Evolutionary conservation across 1,140 invertebrate genomes (phyloP), one percentile per base, ranked within the genome.

Genomic region (Penaeus chinensis): DNA sequence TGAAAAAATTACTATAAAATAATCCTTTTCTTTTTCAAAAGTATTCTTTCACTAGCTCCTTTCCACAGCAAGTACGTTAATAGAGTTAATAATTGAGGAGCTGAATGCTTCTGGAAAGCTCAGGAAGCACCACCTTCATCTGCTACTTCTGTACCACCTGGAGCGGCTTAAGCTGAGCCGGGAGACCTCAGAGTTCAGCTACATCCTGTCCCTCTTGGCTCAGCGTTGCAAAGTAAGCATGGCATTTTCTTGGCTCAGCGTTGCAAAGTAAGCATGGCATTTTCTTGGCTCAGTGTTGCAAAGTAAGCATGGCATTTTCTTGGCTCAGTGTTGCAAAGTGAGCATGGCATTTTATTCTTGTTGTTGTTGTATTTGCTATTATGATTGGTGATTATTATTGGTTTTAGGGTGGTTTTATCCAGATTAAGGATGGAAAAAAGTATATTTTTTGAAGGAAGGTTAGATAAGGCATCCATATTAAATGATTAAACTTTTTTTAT

Each of bases 81-180:
- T 79, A 5, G 77, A 79, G 77, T 24, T 79, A 10, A 79, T 79
- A 60, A 60, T 79, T 16, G 77, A 79, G 8, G 47, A 79, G 24
- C 47, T 79, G 42, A 79, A 60, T 60, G 61, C 42, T 1, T 79
- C 77, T 16, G 77, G 77, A 32, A 79, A 79, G 47, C 61, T 79
- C 54, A 24, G 47, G 47, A 79, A 79, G 47, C 77, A 79, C 20
- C 77, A 79, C 77, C 37, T 79, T 24, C 77, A 79, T 22, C 37
- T 79, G 8, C 47, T 79, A 24, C 77, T 79, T 24, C 22, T 79
- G 18, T 60, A 79, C 22, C 77, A 79, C 20, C 47, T 79, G n/a
- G 77, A 79, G 47, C 77, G 77, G 2, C 13, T 79, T 32, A 60
- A 60, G 47, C 77, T 79, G 3, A 79, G 13, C 19, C 77, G 77